These are phyloP conservation scores for Cryptocephalus primarius DNA, from an alignment of 2,888 invertebrate species.

Conservation along the genomic window DNA sequence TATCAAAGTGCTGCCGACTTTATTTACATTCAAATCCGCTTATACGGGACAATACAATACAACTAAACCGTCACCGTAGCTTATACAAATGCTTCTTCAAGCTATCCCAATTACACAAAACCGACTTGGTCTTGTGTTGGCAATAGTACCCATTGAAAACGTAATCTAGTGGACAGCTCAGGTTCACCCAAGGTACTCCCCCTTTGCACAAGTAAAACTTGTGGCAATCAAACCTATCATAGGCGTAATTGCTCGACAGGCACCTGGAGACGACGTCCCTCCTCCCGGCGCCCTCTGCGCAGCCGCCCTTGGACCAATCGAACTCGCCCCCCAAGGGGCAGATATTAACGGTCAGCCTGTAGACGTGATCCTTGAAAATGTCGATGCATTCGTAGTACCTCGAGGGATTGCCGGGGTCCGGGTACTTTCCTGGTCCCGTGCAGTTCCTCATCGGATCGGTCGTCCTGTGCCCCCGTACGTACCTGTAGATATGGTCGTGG, in stretches of 20 bases:
- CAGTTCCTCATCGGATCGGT: conserved; percentile 9
- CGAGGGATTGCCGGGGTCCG: conserved; percentile 14
- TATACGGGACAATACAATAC: too few relatives aligned
- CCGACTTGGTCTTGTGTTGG: not conserved
- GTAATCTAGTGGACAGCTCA: conserved; percentile 12
- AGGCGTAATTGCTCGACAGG: conserved; percentile 2
- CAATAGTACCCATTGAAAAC: conserved; percentile 14
- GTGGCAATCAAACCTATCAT: conserved; percentile 14
- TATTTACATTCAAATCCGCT: too few relatives aligned
- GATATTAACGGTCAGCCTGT: conserved; percentile 8
- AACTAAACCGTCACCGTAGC: not conserved
- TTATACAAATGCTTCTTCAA: conserved; percentile 3
- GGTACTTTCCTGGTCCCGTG: conserved; percentile 19
- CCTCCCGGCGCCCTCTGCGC: not conserved
- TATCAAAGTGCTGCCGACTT: too few relatives aligned
- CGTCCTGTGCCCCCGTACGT: not conserved
- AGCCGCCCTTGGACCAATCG: conserved; percentile 1
- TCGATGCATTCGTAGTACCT: conserved; percentile 20
- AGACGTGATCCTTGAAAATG: not conserved
- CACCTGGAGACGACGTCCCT: not conserved
- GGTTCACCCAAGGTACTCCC: not conserved
- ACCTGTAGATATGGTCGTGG: not conserved
- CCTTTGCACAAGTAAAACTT: conserved; percentile 14
- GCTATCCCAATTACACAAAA: conserved; percentile 5
- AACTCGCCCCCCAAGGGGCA: conserved; percentile 9